Base-by-base conservation (phyloP, 2,888 invertebrate species). In the Lepidonotus clava region DNA sequence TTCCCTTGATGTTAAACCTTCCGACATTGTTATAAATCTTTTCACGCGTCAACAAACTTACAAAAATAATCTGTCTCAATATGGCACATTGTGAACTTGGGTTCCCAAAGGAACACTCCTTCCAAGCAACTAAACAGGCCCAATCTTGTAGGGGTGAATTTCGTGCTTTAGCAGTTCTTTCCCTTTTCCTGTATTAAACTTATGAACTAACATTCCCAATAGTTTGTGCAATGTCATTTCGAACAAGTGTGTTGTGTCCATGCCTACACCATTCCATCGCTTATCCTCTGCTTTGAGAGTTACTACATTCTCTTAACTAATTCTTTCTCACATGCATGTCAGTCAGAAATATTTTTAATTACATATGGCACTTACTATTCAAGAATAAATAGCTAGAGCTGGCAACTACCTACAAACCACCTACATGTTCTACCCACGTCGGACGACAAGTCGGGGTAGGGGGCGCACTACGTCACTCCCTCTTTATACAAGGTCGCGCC, bases 301-400 rank as follows among this genome's bases (percentile, higher is more conserved):
- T 18, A n/a, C 40, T 32, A 80, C 28, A 51, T 80, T 28, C 28
- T 80, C 34, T 71, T 71, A 71, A 71, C 14, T 38, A 71, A n/a
- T 41, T 21, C 80, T 80, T 51, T 51, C 80, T 46, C 46, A 46
- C 80, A 80, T 51, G 80, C 80, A 80, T 28, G 46, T 24, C 66
- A 66, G 66, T 80, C 80, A 80, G 80, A 80, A 80, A 28, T 51
- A 80, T 28, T 40, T 80, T 46, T 46, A 80, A 80, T 80, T 80
- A 80, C 80, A 51, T 80, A 80, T 80, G 80, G 80, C 80, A 80
- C 80, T 80, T 80, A 80, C 80, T 80, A 80, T 80, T 80, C 80
- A 46, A 46, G 80, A 80, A 80, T 80, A 80, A 80, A 80, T 80
- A 80, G 80, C 80, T 80, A 80, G 80, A 51, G 80, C 80, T 80